phyloP scores from a whole-genome alignment of 2,888 invertebrate genomes.

The Leptura quadrifasciata region DNA sequence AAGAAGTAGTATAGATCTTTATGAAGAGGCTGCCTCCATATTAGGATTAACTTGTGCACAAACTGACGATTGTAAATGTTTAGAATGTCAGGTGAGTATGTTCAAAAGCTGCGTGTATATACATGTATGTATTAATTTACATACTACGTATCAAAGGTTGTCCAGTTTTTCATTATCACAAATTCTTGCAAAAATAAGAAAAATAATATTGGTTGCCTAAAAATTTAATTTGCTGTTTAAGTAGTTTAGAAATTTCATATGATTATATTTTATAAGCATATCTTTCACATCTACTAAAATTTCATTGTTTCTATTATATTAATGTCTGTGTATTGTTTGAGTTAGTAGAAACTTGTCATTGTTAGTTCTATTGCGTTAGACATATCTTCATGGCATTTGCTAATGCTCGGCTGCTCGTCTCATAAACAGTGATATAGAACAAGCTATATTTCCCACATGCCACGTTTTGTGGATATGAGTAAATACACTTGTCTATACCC shows the following conservation, averaged over 20 bases:
- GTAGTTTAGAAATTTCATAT: neutral
- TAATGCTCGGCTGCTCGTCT: neutral
- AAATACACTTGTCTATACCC: neutral
- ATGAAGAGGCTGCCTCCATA: constrained; percentile 71
- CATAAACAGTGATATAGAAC: neutral
- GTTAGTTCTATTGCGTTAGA: neutral
- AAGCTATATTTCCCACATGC: neutral
- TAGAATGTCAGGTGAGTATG: constrained; percentile 72
- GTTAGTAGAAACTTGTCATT: neutral
- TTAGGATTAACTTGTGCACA: constrained; percentile 71
- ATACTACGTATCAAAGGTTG: too few relatives aligned
- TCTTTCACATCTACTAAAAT: neutral
- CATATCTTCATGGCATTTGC: neutral
- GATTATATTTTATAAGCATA: neutral
- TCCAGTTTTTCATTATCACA: too few relatives aligned
- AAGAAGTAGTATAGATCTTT: constrained; percentile 70
- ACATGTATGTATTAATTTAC: too few relatives aligned
- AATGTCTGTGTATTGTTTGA: constrained; percentile 1
- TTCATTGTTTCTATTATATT: neutral
- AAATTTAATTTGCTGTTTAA: neutral
- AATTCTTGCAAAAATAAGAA: too few relatives aligned
- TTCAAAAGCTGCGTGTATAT: neutral
- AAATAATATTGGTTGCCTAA: too few relatives aligned
- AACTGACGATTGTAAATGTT: constrained; percentile 72
- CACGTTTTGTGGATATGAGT: neutral